Evolutionary conservation across 1,140 invertebrate species (phyloP).

Genomic region (Lasaia peninsularis): DNA sequence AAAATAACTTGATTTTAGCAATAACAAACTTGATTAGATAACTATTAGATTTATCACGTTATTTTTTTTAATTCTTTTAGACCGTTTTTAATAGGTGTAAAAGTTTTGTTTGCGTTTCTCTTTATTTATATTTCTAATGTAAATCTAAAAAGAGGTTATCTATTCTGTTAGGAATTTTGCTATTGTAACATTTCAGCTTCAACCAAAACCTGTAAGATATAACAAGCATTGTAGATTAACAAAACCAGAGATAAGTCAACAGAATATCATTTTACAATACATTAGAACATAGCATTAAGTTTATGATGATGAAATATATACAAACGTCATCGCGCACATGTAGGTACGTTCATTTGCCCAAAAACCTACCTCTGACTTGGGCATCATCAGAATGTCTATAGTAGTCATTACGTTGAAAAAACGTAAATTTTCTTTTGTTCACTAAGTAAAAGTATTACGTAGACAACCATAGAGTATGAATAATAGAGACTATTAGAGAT

Average conservation of each 20-base stretch:
- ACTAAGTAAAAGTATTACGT: constrained; percentile 8
- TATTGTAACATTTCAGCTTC: constrained; percentile 8
- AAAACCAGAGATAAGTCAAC: not conserved
- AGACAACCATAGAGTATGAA: constrained; percentile 17
- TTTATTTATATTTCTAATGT: not conserved
- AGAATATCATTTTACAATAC: not conserved
- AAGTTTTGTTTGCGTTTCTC: not conserved
- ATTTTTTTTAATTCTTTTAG: constrained; percentile 4
- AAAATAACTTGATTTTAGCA: constrained; percentile 6
- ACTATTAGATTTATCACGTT: not conserved
- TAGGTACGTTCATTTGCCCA: constrained; percentile 2
- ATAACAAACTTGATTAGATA: constrained; percentile 3
- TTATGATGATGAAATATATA: not conserved
- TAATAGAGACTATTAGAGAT: constrained; percentile 23
- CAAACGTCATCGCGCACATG: not conserved
- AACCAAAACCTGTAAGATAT: not conserved
- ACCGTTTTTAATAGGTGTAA: not conserved
- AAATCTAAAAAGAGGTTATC: no score
- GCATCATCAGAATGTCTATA: constrained; percentile 8
- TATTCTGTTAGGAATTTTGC: not conserved
- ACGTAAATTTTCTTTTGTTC: not conserved
- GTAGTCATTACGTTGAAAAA: not conserved
- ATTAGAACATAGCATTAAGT: constrained; percentile 1
- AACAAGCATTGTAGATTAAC: not conserved
- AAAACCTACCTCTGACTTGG: not conserved